A percentile compares a stretch with the other conserved stretches of the same genome.
Conservation (phyloP, 2,888 invertebrate species). For the Amorpha juglandis region DNA sequence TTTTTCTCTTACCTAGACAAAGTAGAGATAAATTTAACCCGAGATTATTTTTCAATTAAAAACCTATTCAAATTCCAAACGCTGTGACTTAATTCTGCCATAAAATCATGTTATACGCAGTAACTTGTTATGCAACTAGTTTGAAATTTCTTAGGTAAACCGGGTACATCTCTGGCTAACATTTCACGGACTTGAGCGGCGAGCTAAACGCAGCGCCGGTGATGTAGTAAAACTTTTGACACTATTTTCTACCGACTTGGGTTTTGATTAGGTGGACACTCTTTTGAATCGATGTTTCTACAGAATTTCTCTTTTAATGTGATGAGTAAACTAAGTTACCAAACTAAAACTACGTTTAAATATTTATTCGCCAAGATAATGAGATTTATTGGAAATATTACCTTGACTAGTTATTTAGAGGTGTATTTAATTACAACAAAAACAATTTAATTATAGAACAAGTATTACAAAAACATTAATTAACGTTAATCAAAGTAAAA, state of each 20-base stretch:
- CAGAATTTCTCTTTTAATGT: constrained; percentile 6
- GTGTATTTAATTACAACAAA: constrained; percentile 10
- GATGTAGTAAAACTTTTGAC: constrained; percentile 63
- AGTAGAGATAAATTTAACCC: background rate
- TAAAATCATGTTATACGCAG: constrained; percentile 14
- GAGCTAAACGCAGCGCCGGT: constrained; percentile 49
- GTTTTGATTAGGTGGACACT: constrained; percentile 71
- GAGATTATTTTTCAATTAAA: background rate
- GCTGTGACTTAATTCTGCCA: background rate
- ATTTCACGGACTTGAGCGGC: constrained; percentile 48
- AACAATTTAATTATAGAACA: constrained; percentile 4
- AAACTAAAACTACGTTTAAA: constrained; percentile 7
- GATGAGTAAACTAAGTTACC: constrained; percentile 5
- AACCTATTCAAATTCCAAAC: constrained; percentile 6
- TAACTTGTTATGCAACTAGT: constrained; percentile 33
- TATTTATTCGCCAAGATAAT: background rate
- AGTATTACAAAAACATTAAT: constrained; percentile 11
- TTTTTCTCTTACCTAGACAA: no score
- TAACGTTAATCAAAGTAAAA: constrained; percentile 5
- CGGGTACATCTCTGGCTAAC: constrained; percentile 46
- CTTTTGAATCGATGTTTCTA: constrained; percentile 38
- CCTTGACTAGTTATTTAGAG: background rate
- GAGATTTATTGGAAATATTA: background rate
- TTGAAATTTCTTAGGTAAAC: constrained; percentile 42
- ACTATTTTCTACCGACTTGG: constrained; percentile 70